These are phyloP conservation scores for Phaonia tiefii DNA, from an alignment of 2,888 invertebrate species.

Conservation along the genomic window DNA sequence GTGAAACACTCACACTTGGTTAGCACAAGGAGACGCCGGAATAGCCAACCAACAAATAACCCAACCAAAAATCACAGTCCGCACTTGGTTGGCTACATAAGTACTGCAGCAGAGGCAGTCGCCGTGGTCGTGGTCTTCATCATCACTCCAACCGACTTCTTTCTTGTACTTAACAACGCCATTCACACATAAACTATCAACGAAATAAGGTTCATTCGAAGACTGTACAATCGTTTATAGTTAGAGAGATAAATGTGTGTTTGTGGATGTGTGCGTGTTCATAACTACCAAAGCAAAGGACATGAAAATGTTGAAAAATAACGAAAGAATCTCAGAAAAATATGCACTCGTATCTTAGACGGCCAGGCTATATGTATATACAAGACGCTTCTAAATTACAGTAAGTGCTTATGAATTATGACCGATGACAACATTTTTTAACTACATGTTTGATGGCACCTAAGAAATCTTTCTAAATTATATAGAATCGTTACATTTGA, in stretches of 20 bases:
- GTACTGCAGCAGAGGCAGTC: conserved; percentile 37
- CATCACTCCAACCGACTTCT: not conserved
- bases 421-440: too few relatives aligned
- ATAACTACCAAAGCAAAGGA: too few relatives aligned
- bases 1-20: conserved; percentile 62
- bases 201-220: not conserved
- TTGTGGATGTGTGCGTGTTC: too few relatives aligned
- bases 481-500: too few relatives aligned
- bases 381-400: too few relatives aligned
- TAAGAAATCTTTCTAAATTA: too few relatives aligned
- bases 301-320: too few relatives aligned
- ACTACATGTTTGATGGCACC: too few relatives aligned
- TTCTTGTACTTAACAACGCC: not conserved
- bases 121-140: not conserved
- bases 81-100: not conserved
- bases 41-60: conserved; percentile 31
- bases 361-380: too few relatives aligned
- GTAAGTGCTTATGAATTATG: too few relatives aligned
- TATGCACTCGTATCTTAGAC: too few relatives aligned
- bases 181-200: conserved; percentile 22
- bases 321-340: too few relatives aligned
- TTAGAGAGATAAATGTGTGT: not conserved
- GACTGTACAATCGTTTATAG: conserved; percentile 8
- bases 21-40: not conserved
- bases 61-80: conserved; percentile 26